These are phyloP conservation scores for Telenomus remus DNA, from an alignment of 1,140 invertebrate species.

Conservation along the genomic window DNA sequence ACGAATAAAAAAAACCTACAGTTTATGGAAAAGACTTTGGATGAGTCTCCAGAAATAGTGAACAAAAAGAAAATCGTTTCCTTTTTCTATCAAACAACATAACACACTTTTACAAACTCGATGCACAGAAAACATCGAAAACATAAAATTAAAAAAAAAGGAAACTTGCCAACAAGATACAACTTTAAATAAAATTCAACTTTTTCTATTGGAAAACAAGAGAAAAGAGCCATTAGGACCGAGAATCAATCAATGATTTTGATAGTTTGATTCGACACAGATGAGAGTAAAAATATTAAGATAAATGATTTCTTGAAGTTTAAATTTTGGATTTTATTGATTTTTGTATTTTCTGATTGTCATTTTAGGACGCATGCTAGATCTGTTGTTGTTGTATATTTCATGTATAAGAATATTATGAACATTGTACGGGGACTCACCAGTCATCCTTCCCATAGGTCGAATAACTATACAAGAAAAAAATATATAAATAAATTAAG, in stretches of 20 bases:
- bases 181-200: no score
- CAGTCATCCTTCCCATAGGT: conserved; percentile 79
- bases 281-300: no score
- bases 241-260: no score
- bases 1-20: conserved; percentile 6
- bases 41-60: conserved; percentile 47
- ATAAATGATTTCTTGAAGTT: not conserved
- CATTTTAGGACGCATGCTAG: conserved; percentile 21
- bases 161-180: no score
- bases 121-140: no score
- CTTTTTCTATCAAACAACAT: no score
- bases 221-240: no score
- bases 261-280: no score
- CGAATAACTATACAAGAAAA: conserved; percentile 76
- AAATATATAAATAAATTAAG: conserved; percentile 68
- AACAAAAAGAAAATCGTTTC: conserved; percentile 17
- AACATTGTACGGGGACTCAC: conserved; percentile 75
- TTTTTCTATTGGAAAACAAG: no score
- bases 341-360: conserved; percentile 17
- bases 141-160: no score
- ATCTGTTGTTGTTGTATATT: conserved; percentile 13
- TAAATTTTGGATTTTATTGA: conserved; percentile 15
- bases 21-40: conserved; percentile 46
- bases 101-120: no score
- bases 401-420: conserved; percentile 60